These are phyloP conservation scores for Patiria miniata DNA, from an alignment of 35 echinoderm and acorn worm species.

Conservation along the genomic window DNA sequence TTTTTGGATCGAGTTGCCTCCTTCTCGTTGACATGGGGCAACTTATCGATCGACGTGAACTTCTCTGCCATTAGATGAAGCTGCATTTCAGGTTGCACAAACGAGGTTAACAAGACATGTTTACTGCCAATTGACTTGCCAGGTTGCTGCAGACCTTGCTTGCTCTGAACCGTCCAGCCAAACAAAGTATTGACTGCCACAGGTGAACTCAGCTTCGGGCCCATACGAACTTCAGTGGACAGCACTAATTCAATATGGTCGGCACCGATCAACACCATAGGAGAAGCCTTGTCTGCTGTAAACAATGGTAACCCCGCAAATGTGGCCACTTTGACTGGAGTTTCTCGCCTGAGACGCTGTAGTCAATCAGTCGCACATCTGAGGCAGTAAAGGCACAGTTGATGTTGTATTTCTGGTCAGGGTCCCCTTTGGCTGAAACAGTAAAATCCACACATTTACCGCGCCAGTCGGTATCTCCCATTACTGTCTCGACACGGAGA, in stretches of 20 bases:
- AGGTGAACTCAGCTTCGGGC: background rate
- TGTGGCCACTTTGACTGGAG: slow-evolving; percentile 13
- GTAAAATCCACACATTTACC: slow-evolving; percentile 32
- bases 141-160: slow-evolving; percentile 12
- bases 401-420: background rate
- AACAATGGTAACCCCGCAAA: slow-evolving; percentile 5
- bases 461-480: slow-evolving; percentile 2
- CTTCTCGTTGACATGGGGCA: slow-evolving; percentile 13
- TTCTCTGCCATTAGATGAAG: slow-evolving; percentile 16
- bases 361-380: background rate
- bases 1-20: slow-evolving; percentile 4
- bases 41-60: slow-evolving; percentile 16
- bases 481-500: background rate
- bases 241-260: slow-evolving; percentile 25
- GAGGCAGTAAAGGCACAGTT: slow-evolving; percentile 15
- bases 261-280: slow-evolving; percentile 11
- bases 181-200: slow-evolving; percentile 34
- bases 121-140: background rate
- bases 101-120: background rate
- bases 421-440: background rate
- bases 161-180: slow-evolving; percentile 24
- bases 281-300: background rate
- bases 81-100: background rate
- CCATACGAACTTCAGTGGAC: background rate
- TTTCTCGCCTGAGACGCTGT: background rate